Conservation (phyloP, 1,140 invertebrate species). For the Aphidius ervi region DNA sequence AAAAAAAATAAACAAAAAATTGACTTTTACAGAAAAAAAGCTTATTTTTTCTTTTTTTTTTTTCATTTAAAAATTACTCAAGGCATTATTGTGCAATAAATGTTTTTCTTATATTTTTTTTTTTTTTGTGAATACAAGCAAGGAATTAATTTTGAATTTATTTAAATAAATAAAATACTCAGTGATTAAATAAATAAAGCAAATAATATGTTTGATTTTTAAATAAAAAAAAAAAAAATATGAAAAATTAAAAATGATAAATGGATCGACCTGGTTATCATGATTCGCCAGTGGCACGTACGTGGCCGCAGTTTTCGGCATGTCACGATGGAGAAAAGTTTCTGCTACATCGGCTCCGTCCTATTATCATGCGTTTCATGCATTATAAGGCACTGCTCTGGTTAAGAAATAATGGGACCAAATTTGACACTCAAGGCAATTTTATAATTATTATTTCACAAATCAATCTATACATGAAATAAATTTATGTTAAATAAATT, state of each 20-base stretch:
- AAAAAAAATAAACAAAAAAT: too few relatives aligned
- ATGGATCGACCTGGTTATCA: constrained; percentile 53
- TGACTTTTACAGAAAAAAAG: too few relatives aligned
- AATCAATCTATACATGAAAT: too few relatives aligned
- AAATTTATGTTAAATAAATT: too few relatives aligned
- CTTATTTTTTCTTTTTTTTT: too few relatives aligned
- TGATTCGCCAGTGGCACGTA: constrained; percentile 52
- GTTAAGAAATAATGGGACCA: constrained; percentile 45
- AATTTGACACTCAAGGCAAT: constrained; percentile 13
- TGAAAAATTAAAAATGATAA: constrained; percentile 46
- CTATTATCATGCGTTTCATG: constrained; percentile 53
- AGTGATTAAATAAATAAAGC: too few relatives aligned
- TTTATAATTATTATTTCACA: background rate
- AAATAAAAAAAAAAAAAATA: constrained; percentile 5
- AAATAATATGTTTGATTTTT: too few relatives aligned
- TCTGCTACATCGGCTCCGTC: constrained; percentile 50
- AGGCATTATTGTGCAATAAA: constrained; percentile 26
- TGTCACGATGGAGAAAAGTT: constrained; percentile 49
- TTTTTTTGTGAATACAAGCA: too few relatives aligned
- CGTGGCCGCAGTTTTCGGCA: constrained; percentile 47
- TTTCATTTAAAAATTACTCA: background rate
- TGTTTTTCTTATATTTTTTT: too few relatives aligned
- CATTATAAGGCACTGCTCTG: constrained; percentile 46
- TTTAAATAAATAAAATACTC: too few relatives aligned
- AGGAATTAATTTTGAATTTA: too few relatives aligned